Percentiles rank a stretch among this genome's conserved stretches.
phyloP scores from a whole-genome alignment of 1,140 invertebrate species.

The Acyrthosiphon pisum region DNA sequence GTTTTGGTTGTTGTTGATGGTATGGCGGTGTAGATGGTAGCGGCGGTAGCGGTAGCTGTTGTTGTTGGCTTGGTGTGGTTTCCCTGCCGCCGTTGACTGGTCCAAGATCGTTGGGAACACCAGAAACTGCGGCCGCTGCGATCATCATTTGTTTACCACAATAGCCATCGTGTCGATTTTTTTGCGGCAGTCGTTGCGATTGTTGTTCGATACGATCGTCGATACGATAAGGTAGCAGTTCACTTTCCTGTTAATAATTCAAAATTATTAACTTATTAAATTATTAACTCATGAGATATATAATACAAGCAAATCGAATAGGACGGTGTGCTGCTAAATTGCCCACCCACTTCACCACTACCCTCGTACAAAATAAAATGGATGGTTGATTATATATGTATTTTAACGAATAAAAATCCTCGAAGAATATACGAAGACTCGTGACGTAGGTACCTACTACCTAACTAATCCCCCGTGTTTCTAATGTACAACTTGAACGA shows the following conservation, averaged over 20 bases:
- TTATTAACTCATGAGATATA: no score
- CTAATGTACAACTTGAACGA: background rate
- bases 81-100: background rate
- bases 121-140: background rate
- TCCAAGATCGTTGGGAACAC: no score
- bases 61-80: background rate
- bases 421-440: background rate
- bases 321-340: background rate
- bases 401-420: no score
- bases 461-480: no score
- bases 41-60: background rate
- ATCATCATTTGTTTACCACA: conserved; percentile 8
- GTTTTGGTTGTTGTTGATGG: background rate
- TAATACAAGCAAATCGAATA: background rate
- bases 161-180: conserved; percentile 1
- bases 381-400: no score
- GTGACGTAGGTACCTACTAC: background rate
- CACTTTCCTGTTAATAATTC: background rate
- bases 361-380: background rate
- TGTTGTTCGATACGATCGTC: background rate
- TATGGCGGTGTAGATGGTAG: background rate
- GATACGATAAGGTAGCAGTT: background rate
- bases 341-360: background rate
- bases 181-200: background rate
- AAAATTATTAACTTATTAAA: no score